Percentiles rank a stretch among this genome's conserved stretches.
phyloP scores from a whole-genome alignment of 2,797 vertebrate genomes.

The Melanotaenia maccullochi region DNA sequence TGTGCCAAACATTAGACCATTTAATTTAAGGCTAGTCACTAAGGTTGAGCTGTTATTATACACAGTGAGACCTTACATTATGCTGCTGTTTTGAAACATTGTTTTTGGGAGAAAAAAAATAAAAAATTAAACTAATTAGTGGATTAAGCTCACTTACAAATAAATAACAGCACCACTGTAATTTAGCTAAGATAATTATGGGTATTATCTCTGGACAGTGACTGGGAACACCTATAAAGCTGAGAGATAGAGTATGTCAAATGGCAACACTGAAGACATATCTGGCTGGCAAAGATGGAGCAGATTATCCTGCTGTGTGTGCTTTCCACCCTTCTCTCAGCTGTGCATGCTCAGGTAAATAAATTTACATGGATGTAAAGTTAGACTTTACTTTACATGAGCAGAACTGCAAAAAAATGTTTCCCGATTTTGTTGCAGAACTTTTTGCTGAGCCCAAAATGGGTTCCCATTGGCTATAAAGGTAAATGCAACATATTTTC shows the following conservation, averaged over 20 bases:
- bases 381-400: not conserved
- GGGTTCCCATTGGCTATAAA: constrained; percentile 64
- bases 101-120: constrained; percentile 60
- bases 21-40: constrained; percentile 66
- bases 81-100: constrained; percentile 60
- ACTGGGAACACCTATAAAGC: constrained; percentile 77
- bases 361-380: constrained; percentile 34
- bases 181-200: constrained; percentile 72
- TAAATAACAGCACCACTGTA: constrained; percentile 63
- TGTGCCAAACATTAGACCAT: constrained; percentile 71
- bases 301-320: constrained; percentile 71
- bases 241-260: constrained; percentile 56
- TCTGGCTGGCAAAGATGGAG: constrained; percentile 70
- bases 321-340: constrained; percentile 59
- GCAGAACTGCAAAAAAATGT: constrained; percentile 2
- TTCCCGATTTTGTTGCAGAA: constrained; percentile 58
- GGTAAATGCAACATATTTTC: constrained; percentile 48
- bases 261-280: constrained; percentile 60
- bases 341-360: constrained; percentile 76
- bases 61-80: constrained; percentile 71
- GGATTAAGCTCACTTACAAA: constrained; percentile 71
- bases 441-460: constrained; percentile 62
- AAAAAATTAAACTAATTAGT: constrained; percentile 72
- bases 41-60: constrained; percentile 73
- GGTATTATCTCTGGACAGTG: constrained; percentile 64